These are phyloP conservation scores for Tetragnatha montana DNA, from an alignment of 2,888 invertebrate genomes.

Conservation along the genomic window DNA sequence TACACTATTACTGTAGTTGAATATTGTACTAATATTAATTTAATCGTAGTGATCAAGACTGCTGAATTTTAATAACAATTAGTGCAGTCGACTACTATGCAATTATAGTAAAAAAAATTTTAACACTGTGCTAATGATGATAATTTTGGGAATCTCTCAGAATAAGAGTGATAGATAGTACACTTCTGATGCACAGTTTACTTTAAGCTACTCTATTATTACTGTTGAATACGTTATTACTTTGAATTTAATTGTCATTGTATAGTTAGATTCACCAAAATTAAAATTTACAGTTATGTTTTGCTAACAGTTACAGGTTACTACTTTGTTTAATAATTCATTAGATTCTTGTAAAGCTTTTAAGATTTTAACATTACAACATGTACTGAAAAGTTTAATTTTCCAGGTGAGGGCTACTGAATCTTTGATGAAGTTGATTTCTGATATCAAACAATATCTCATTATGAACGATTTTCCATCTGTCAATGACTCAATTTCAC, in stretches of 20 bases:
- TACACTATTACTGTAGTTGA: neutral
- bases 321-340: too few relatives aligned
- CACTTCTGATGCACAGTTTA: conserved; percentile 19
- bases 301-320: too few relatives aligned
- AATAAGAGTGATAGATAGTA: neutral
- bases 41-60: too few relatives aligned
- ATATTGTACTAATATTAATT: too few relatives aligned
- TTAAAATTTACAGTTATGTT: too few relatives aligned
- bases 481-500: conserved; percentile 97
- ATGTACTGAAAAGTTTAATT: neutral
- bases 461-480: conserved; percentile 99
- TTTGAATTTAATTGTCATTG: too few relatives aligned
- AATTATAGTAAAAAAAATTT: too few relatives aligned
- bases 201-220: neutral
- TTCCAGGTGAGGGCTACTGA: conserved; percentile 92
- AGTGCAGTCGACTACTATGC: too few relatives aligned
- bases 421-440: conserved; percentile 96
- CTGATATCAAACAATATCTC: conserved; percentile 97
- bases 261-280: too few relatives aligned
- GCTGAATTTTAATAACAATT: too few relatives aligned
- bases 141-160: conserved; percentile 51
- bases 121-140: conserved; percentile 18
- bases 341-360: neutral
- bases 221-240: too few relatives aligned
- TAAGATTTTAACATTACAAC: neutral